Evolutionary conservation across 2,797 vertebrate genomes (phyloP).

Genomic region (Micrastur ruficollis): DNA sequence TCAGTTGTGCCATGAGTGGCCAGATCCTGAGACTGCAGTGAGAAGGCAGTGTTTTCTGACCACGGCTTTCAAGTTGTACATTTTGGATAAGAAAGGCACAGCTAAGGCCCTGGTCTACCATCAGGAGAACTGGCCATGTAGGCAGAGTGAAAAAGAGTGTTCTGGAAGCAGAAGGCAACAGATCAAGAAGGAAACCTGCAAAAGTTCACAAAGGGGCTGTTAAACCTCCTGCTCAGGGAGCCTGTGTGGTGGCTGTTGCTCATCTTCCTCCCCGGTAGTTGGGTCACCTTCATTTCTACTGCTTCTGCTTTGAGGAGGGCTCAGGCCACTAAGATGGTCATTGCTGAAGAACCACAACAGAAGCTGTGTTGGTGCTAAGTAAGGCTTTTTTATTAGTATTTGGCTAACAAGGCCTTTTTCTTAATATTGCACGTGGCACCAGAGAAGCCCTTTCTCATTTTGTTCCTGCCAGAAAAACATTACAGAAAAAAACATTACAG

Average conservation of each 20-base stretch:
- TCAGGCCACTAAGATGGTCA: not conserved
- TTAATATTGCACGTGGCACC: not conserved
- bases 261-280: not conserved
- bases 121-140: not conserved
- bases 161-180: not conserved
- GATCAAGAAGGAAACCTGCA: not conserved
- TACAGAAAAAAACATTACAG: not conserved
- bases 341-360: not conserved
- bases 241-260: not conserved
- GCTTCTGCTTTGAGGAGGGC: not conserved
- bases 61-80: not conserved
- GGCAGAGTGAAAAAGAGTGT: not conserved
- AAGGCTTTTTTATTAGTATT: not conserved
- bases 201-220: not conserved
- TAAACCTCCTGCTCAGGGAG: not conserved
- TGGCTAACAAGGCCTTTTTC: not conserved
- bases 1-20: not conserved
- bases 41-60: not conserved
- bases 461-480: not conserved
- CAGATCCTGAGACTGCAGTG: not conserved
- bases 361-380: not conserved
- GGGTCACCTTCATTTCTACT: not conserved
- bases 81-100: not conserved
- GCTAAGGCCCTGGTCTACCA: not conserved
- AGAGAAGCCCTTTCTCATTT: not conserved